Base-by-base conservation (phyloP, 2,113 vertebrate genomes). In the Gavialis gangeticus region DNA sequence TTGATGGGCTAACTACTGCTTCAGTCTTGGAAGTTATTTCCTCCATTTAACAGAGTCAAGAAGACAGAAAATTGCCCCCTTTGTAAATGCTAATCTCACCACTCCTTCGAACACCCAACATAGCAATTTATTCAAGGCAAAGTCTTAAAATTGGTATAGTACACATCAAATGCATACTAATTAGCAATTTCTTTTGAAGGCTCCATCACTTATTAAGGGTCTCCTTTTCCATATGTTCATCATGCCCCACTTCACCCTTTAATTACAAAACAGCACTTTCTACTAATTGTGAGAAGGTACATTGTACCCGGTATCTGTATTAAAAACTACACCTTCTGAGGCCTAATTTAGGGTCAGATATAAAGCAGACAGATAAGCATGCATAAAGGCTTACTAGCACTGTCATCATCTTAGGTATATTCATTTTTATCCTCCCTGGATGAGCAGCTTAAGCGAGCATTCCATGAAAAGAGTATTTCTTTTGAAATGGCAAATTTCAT, bases 1-100 rank as follows among this genome's bases (percentile, higher is more conserved):
- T 97, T 99, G 99, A 99, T 99, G 98, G 98, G 97, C 98, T 99
- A 98, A 99, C 98, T 98, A 97, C 97, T 98, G 97, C 97, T 98
- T 98, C 98, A 98, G 98, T 98, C 97, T 98, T 97, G 97, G 97
- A 98, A 98, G 98, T 98, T 98, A 98, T 98, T 98, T 99, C 98
- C 97, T 98, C 98, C 98, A 98, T 98, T 98, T 99, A 98, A 98
- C 92, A 94, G 96, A 98, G 97, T 97, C 97, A 98, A 98, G 97
- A 98, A 98, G 97, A 98, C 95, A 98, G 97, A 98, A 98, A 98
- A 98, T 98, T 98, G 93, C 96, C 95, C 97, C 96, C 95, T 98
- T 98, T 98, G 97, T 98, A 98, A 98, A 98, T 98, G 98, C 94
- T 98, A 98, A 98, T 98, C 97, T 98, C 94, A 98, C 97, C 96